These are phyloP conservation scores for Andrena trimmerana DNA, from an alignment of 2,888 invertebrate species.

Conservation along the genomic window DNA sequence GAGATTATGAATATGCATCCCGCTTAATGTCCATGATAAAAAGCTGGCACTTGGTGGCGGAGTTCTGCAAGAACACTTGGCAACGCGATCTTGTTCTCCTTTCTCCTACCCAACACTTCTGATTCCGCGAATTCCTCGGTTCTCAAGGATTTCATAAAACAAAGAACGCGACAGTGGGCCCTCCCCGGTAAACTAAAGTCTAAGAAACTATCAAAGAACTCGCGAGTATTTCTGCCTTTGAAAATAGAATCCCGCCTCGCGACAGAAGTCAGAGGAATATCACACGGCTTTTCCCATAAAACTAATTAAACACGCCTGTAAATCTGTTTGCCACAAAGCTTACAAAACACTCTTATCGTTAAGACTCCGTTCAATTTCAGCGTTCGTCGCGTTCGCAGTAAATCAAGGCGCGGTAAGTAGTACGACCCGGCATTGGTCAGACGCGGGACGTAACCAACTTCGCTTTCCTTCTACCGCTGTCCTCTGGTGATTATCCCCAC, in stretches of 20 bases:
- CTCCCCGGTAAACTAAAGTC: neutral
- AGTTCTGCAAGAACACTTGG: slow-evolving; percentile 48
- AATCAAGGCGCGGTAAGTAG: neutral
- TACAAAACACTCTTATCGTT: neutral
- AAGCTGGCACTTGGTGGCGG: slow-evolving; percentile 21
- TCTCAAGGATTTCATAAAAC: neutral
- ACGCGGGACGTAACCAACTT: neutral
- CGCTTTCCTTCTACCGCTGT: neutral
- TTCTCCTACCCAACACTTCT: slow-evolving; percentile 1
- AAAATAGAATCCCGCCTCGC: neutral
- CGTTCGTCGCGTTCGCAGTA: neutral
- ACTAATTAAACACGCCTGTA: neutral
- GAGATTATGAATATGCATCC: slow-evolving; percentile 70
- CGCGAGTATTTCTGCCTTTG: neutral
- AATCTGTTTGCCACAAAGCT: neutral
- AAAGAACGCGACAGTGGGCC: neutral
- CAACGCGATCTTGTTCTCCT: slow-evolving; percentile 36
- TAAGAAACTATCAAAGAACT: neutral
- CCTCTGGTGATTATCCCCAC: neutral
- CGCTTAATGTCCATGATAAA: slow-evolving; percentile 45
- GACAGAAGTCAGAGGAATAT: neutral
- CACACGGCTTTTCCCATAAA: neutral
- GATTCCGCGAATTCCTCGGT: slow-evolving; percentile 8
- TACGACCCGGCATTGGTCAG: neutral
- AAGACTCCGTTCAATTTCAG: neutral